A percentile compares a stretch with the other conserved stretches of the same genome.
Conservation (phyloP, 2,888 invertebrate genomes). For the Torymus auratus region DNA sequence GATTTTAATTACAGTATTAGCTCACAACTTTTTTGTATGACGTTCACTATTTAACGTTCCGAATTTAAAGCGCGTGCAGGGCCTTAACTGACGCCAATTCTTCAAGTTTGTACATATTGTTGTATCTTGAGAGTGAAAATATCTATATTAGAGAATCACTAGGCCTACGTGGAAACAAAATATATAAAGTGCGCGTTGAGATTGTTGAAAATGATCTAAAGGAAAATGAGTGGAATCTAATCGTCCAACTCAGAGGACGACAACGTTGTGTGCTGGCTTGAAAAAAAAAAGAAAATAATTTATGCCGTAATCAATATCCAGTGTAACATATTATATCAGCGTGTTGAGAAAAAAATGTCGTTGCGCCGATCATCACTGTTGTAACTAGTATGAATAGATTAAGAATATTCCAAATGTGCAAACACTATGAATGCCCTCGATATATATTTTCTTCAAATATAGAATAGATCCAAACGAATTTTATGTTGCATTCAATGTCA, state of each 20-base stretch:
- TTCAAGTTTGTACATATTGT: constrained; percentile 60
- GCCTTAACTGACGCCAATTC: constrained; percentile 33
- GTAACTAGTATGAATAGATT: constrained; percentile 57
- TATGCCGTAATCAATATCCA: constrained; percentile 50
- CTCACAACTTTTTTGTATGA: constrained; percentile 53
- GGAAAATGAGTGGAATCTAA: constrained; percentile 53
- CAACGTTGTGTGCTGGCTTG: constrained; percentile 48
- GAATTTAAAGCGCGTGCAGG: constrained; percentile 48
- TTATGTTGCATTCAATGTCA: not conserved
- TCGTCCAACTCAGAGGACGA: constrained; percentile 39
- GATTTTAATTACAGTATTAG: constrained; percentile 58
- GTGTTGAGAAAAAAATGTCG: constrained; percentile 43
- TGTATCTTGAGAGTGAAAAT: constrained; percentile 56
- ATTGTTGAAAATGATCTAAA: constrained; percentile 57
- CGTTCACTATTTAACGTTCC: constrained; percentile 28
- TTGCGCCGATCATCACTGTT: constrained; percentile 55
- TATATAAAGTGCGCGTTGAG: constrained; percentile 51
- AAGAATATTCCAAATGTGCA: constrained; percentile 56
- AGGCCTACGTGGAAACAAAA: constrained; percentile 54
- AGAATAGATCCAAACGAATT: constrained; percentile 52
- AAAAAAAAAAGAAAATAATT: constrained; percentile 41
- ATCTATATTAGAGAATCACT: constrained; percentile 50
- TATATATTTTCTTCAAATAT: constrained; percentile 60
- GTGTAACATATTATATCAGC: constrained; percentile 57
- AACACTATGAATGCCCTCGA: constrained; percentile 53